Evolutionary conservation across 2,888 invertebrate genomes (phyloP).

Genomic region (Tinea semifulvella): DNA sequence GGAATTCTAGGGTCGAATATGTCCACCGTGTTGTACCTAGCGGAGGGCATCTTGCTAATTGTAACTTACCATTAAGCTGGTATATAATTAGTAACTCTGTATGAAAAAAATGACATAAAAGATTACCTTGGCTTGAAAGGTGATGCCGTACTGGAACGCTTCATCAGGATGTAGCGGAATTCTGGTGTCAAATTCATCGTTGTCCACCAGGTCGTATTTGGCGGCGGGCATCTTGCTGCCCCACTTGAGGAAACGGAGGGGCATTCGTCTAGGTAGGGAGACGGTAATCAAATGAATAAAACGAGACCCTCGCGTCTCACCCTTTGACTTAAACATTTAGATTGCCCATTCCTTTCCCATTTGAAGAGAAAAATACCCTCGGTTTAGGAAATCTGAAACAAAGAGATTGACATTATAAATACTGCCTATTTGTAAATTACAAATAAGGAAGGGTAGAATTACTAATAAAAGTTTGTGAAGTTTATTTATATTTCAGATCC

Average conservation of each 20-base stretch:
- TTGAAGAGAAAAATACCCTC: neutral
- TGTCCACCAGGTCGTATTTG: slow-evolving; percentile 92
- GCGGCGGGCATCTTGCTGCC: slow-evolving; percentile 82
- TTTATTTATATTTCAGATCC: no score
- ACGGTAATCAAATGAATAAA: slow-evolving; percentile 4
- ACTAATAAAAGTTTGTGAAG: no score
- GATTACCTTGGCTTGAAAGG: slow-evolving; percentile 95
- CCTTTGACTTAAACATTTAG: slow-evolving; percentile 14
- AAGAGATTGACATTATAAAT: neutral
- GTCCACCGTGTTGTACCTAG: no score
- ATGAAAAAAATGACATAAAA: no score
- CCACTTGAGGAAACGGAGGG: slow-evolving; percentile 58
- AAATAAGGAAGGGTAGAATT: no score
- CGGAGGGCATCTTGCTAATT: no score
- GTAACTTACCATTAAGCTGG: no score
- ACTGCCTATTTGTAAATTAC: no score
- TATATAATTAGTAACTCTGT: no score
- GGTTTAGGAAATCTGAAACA: neutral
- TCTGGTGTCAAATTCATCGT: slow-evolving; percentile 94
- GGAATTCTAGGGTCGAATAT: no score
- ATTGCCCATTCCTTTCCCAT: slow-evolving; percentile 4
- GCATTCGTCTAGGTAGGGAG: slow-evolving; percentile 42
- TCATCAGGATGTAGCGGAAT: slow-evolving; percentile 98
- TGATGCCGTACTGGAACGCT: slow-evolving; percentile 96
- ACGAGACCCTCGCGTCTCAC: neutral